Base-by-base conservation (phyloP, 2,113 vertebrate species). In the Trichomycterus rosablanca region DNA sequence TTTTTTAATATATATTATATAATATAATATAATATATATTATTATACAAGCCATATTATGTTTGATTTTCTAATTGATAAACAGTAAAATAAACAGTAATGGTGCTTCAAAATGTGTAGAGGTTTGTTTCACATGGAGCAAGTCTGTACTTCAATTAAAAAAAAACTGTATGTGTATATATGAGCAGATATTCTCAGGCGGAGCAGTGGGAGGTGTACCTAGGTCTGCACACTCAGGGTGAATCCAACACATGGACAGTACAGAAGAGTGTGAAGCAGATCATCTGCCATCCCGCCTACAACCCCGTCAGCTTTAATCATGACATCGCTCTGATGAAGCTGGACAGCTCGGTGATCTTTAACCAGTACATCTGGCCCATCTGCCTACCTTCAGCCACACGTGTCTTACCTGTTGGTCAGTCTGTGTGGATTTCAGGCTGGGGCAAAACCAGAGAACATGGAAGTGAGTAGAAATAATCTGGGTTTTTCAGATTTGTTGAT, bases 371-470 rank as follows among this genome's bases (percentile, higher is more conserved):
- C 70, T 81, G 71, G 53, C 93, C 94, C 60, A 83, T 99, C 80
- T 99, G 96, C 78, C 67, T 98, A 54, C 95, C 96, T 0, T 76
- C 85, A 0, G 0, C 82, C 1, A 78, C 86, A 0, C 88, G 93
- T 1, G 63, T 49, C 23, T 97, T 97, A 74, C 86, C 88, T 0
- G 1, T 59, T 0, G 92, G 91, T 19, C 84, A 83, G 71, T 73
- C 74, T 39, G 85, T 96, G 64, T 94, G 87, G 90, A 89, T 98
- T 76, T 94, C 92, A 0, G 95, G 95, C 2, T 99, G 95, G 94
- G 96, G 96, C 0, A 89, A 88, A 1, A 90, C 86, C 0, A 2
- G 56, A 7, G 92, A 94, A 68, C 87, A 88, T 74, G 90, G 93
- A 89, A 83, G 89, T 69, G 15, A 10, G 19, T 65, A 65, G n/a